Evolutionary conservation across 2,797 vertebrate species (phyloP).

Genomic region (Crypturellus tataupa): DNA sequence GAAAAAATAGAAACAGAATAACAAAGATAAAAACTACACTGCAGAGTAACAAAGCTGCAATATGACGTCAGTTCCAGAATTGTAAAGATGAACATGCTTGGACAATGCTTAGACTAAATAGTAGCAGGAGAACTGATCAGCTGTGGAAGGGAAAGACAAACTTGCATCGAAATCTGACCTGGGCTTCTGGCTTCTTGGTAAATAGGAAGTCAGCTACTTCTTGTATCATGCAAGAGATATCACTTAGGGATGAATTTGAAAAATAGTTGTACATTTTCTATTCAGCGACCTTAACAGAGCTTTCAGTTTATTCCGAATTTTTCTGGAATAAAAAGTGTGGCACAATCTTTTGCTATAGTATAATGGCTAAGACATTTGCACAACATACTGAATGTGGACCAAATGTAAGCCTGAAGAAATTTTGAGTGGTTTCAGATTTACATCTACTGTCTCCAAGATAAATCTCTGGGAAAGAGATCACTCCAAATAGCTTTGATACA

Average conservation of each 20-base stretch:
- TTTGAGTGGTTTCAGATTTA: not conserved
- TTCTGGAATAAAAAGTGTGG: not conserved
- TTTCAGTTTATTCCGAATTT: not conserved
- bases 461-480: accelerated
- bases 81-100: not conserved
- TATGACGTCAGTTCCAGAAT: not conserved
- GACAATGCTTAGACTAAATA: not conserved
- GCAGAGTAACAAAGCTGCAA: not conserved
- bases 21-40: not conserved
- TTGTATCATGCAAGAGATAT: not conserved
- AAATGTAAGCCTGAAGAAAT: not conserved
- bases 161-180: not conserved
- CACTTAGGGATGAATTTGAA: not conserved
- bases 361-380: not conserved
- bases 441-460: not conserved
- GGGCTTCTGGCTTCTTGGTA: not conserved
- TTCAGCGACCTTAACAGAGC: not conserved
- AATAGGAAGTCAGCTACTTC: not conserved
- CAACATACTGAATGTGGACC: accelerated
- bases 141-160: not conserved
- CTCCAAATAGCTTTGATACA: not conserved
- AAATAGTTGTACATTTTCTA: not conserved
- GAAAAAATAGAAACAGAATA: not conserved
- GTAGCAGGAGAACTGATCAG: not conserved
- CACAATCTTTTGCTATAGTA: not conserved